phyloP scores from a whole-genome alignment of 2,888 invertebrate species.

The Drosophila mimica region DNA sequence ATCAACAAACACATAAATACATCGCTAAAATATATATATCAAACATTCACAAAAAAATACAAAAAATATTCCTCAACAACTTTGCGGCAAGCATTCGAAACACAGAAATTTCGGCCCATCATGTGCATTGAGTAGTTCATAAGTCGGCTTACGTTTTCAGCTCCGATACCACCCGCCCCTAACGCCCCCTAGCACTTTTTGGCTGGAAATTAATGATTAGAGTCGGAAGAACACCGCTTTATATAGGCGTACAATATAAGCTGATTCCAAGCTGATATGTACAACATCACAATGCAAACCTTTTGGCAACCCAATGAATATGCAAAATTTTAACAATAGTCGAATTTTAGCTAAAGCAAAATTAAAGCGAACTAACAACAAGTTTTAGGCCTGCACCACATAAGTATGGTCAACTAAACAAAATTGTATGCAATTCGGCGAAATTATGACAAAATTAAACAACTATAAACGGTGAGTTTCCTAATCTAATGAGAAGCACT shows the following conservation, averaged over 20 bases:
- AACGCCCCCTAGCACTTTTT: constrained; percentile 51
- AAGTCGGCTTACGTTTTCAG: constrained; percentile 25
- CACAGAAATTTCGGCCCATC: constrained; percentile 65
- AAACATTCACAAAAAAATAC: constrained; percentile 13
- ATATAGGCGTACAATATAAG: constrained; percentile 54
- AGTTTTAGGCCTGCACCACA: constrained; percentile 66
- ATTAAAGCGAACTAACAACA: constrained; percentile 62
- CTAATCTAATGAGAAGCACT: constrained; percentile 74
- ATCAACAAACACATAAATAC: constrained; percentile 44
- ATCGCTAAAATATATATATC: constrained; percentile 34
- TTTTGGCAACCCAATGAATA: constrained; percentile 72
- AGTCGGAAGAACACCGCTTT: constrained; percentile 67
- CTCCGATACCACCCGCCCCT: constrained; percentile 33
- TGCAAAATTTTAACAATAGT: constrained; percentile 81
- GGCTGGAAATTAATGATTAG: constrained; percentile 46
- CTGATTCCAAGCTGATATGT: constrained; percentile 29
- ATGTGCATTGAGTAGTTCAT: constrained; percentile 59
- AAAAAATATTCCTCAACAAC: constrained; percentile 63
- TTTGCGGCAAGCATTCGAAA: constrained; percentile 41
- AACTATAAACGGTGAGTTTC: constrained; percentile 82
- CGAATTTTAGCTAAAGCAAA: constrained; percentile 80
- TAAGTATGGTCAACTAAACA: constrained; percentile 53
- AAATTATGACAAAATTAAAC: constrained; percentile 73
- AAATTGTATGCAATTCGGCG: constrained; percentile 68
- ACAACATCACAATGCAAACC: constrained; percentile 56